Percentiles rank a stretch among this genome's conserved stretches.
These are phyloP conservation scores for Diaphora mendica DNA, from an alignment of 2,888 invertebrate species.

Conservation along the genomic window DNA sequence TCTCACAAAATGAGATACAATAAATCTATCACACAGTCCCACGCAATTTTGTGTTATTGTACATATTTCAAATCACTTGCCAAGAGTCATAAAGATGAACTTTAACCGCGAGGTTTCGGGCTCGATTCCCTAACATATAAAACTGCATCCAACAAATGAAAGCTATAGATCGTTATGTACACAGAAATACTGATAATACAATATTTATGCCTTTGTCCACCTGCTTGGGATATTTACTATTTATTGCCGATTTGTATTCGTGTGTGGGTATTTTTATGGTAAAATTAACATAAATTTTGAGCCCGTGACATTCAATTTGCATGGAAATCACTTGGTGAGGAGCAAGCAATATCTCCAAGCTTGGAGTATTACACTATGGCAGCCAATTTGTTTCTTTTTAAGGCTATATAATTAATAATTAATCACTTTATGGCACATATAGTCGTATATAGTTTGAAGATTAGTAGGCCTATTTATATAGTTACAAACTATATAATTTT, in stretches of 20 bases:
- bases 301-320: conserved; percentile 11
- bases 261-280: conserved; percentile 5
- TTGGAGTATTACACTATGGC: neutral
- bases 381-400: neutral
- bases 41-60: conserved; percentile 29
- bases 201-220: conserved; percentile 6
- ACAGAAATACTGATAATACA: conserved; percentile 1
- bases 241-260: conserved; percentile 5
- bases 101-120: conserved; percentile 57
- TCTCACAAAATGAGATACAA: conserved; percentile 20
- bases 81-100: conserved; percentile 62
- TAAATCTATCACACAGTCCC: conserved; percentile 37
- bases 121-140: conserved; percentile 53
- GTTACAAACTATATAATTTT: neutral
- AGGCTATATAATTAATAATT: neutral
- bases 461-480: neutral
- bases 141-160: conserved; percentile 48
- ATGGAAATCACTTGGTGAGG: conserved; percentile 1
- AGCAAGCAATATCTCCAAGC: neutral
- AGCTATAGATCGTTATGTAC: conserved; percentile 18
- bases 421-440: neutral
- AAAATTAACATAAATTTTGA: conserved; percentile 4
- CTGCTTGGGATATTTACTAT: conserved; percentile 1
- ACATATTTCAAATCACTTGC: conserved; percentile 51
- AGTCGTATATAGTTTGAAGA: neutral